These are phyloP conservation scores for Albula glossodonta DNA, from an alignment of 2,113 vertebrate species.

Conservation along the genomic window DNA sequence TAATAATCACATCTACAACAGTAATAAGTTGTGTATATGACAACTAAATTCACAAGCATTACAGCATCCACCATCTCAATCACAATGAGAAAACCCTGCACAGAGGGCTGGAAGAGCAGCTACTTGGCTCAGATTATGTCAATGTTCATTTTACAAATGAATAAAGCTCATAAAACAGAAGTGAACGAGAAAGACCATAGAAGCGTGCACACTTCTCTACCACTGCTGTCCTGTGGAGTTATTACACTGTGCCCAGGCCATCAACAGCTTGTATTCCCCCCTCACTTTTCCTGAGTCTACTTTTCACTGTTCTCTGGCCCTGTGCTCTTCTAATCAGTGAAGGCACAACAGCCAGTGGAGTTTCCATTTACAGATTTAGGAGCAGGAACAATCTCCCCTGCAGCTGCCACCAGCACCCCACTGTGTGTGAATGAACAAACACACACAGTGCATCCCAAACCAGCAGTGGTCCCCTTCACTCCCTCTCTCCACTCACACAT, in stretches of 20 bases:
- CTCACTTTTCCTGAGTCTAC: not conserved
- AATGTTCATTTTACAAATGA: not conserved
- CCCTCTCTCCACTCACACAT: not conserved
- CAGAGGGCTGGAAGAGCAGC: not conserved
- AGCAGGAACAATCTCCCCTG: not conserved
- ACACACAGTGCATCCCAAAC: not conserved
- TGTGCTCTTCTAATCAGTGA: too few relatives aligned
- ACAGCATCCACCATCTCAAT: too few relatives aligned
- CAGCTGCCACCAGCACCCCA: slow-evolving; percentile 5
- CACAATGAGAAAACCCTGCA: too few relatives aligned
- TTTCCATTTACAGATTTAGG: slow-evolving; percentile 7
- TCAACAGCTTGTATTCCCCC: not conserved
- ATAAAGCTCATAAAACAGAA: not conserved
- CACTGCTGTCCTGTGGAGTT: not conserved
- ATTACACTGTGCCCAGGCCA: not conserved
- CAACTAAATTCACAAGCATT: too few relatives aligned
- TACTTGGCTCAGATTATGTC: not conserved
- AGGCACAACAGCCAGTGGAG: not conserved
- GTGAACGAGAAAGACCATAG: not conserved
- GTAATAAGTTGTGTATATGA: not conserved
- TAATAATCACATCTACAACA: not conserved
- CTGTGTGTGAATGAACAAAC: not conserved
- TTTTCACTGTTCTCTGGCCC: not conserved
- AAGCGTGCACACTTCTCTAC: not conserved
- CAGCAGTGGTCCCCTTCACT: too few relatives aligned